Base-by-base conservation (phyloP, 2,113 vertebrate genomes). In the Atrichornis clamosus region DNA sequence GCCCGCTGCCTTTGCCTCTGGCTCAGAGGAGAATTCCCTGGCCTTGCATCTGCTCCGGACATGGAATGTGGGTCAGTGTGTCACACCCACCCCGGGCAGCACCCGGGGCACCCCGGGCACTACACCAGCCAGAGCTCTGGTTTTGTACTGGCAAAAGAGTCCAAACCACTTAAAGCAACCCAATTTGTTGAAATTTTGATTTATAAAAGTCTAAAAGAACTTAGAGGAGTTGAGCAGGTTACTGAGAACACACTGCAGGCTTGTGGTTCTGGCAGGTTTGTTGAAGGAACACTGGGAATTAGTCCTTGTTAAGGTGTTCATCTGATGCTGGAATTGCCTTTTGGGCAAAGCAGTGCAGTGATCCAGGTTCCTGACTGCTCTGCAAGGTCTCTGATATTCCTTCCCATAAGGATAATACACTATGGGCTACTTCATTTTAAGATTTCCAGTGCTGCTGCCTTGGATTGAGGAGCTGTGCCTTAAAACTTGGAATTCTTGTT, bases 31-130 rank as follows among this genome's bases (percentile, higher is more conserved):
- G 44, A 44, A 22, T 69, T n/a, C 50, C 37, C 76, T 68, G 80
- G 80, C 62, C 17, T 5, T 30, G 72, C 35, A 9, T 30, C 85
- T 70, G 89, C 41, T 33, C 33, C 24, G 10, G 37, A 60, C 70
- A 75, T 68, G 63, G 76, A 78, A 89, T 85, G 75, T 91, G 96
- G 95, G 96, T 97, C 96, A 96, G 75, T 95, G 80, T 94, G 96
- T 96, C 94, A 85, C 47, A 35, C 52, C 76, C 87, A 20, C 56
- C 41, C 72, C 4, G 50, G 87, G 79, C 84, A 88, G 78, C 58
- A 27, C 87, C 58, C 79, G 8, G 52, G 35, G 87, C 75, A 67
- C 75, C 86, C 59, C 49, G 55, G 42, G 47, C 70, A 42, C 60
- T n/a, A 19, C 24, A 14, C 7, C 47, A 37, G 33, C 46, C 70